Conservation (phyloP, 1,140 invertebrate species). For the Carcinoscorpius rotundicauda region DNA sequence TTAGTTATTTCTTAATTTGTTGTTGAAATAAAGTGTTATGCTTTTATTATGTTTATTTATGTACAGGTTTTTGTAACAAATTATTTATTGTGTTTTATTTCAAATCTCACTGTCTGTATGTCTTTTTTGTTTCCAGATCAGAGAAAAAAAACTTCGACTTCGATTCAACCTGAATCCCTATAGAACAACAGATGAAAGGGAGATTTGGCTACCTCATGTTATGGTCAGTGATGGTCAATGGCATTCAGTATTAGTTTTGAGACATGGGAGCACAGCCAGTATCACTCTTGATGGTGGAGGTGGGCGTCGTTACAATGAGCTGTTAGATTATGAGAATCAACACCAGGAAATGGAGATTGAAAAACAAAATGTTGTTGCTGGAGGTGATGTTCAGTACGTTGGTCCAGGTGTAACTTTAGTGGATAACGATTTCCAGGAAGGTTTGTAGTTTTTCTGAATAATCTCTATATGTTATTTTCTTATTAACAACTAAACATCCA, state of each 20-base stretch:
- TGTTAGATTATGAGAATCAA: slow-evolving; percentile 67
- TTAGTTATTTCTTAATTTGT: too few relatives aligned
- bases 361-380: slow-evolving; percentile 87
- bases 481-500: too few relatives aligned
- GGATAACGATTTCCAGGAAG: slow-evolving; percentile 86
- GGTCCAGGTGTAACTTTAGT: slow-evolving; percentile 66
- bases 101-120: too few relatives aligned
- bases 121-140: slow-evolving; percentile 8
- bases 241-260: slow-evolving; percentile 71
- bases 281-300: slow-evolving; percentile 89
- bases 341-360: slow-evolving; percentile 86
- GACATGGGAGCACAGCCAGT: slow-evolving; percentile 84
- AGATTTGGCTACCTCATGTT: slow-evolving; percentile 82
- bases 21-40: too few relatives aligned
- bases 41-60: neutral
- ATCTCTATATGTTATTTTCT: too few relatives aligned
- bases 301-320: slow-evolving; percentile 86
- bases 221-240: slow-evolving; percentile 92
- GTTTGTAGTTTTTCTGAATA: slow-evolving; percentile 40
- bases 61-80: too few relatives aligned
- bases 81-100: too few relatives aligned
- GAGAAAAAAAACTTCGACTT: slow-evolving; percentile 78
- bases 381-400: slow-evolving; percentile 88
- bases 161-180: slow-evolving; percentile 85
- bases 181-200: slow-evolving; percentile 64